Evolutionary conservation across 2,113 vertebrate species (phyloP).

Genomic region (Grus americana): DNA sequence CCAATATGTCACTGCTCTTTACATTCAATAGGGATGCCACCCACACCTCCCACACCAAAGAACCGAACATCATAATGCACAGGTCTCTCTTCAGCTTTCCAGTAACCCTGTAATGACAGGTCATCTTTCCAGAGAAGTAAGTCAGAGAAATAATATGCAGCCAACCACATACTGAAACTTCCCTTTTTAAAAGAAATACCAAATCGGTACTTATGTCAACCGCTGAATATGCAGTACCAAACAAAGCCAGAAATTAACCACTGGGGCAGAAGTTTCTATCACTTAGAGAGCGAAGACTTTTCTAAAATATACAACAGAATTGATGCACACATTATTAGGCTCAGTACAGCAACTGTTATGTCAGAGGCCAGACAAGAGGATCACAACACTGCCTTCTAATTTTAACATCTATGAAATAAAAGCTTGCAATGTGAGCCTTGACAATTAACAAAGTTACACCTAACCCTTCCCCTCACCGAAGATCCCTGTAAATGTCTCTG

Average conservation of each 20-base stretch:
- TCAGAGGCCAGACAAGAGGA: neutral
- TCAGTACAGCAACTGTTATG: neutral
- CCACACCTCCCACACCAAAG: neutral
- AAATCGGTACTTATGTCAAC: neutral
- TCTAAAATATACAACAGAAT: neutral
- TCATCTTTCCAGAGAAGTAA: neutral
- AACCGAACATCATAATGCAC: rapidly evolving
- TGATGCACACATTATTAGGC: neutral
- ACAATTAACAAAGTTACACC: neutral
- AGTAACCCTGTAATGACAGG: neutral
- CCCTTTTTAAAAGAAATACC: neutral
- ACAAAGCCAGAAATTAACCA: neutral
- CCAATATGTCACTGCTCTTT: neutral
- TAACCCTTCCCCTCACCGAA: neutral
- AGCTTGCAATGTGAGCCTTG: neutral
- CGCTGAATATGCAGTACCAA: neutral
- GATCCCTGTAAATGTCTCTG: neutral
- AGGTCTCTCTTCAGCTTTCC: neutral
- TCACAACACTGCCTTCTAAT: neutral
- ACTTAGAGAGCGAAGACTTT: neutral
- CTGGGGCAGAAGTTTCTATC: neutral
- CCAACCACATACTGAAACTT: neutral
- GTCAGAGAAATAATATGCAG: neutral
- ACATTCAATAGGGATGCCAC: neutral
- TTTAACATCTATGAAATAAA: neutral